phyloP scores from a whole-genome alignment of 2,113 vertebrate species.

The Dinomys branickii region DNA sequence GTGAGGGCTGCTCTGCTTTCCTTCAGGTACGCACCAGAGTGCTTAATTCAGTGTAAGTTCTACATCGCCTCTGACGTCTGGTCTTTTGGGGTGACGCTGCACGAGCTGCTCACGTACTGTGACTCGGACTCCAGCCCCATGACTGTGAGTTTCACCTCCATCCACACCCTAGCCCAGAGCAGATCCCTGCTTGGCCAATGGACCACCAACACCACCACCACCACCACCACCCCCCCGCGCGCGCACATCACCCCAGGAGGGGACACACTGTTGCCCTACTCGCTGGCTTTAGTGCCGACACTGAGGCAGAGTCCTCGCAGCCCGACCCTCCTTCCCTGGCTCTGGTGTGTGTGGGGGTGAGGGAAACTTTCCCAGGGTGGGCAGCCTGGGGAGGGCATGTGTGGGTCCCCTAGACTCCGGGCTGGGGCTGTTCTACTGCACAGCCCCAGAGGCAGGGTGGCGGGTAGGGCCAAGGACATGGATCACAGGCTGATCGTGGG shows the following conservation, averaged over 20 bases:
- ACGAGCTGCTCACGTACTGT: conserved; percentile 96
- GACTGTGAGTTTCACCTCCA: conserved; percentile 85
- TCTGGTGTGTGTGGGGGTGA: background rate
- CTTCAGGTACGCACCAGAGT: conserved; percentile 97
- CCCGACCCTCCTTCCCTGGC: background rate
- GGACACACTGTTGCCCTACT: background rate
- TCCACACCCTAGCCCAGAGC: background rate
- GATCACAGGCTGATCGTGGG: background rate
- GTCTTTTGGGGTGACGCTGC: conserved; percentile 97
- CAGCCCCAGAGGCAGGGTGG: background rate
- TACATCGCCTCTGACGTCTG: conserved; percentile 97
- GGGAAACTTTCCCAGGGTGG: background rate
- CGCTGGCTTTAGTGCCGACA: background rate
- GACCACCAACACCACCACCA: too few relatives aligned
- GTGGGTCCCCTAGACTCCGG: background rate
- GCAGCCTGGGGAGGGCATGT: background rate
- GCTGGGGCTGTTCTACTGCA: too few relatives aligned
- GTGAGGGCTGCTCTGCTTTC: background rate
- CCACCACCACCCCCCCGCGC: too few relatives aligned
- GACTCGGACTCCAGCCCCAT: conserved; percentile 92
- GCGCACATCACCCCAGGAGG: too few relatives aligned
- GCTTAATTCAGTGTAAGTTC: conserved; percentile 95
- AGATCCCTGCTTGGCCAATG: too few relatives aligned
- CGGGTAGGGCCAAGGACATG: background rate
- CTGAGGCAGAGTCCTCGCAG: background rate